Conservation (phyloP, 1,140 invertebrate species). For the Drosophila setifemur region DNA sequence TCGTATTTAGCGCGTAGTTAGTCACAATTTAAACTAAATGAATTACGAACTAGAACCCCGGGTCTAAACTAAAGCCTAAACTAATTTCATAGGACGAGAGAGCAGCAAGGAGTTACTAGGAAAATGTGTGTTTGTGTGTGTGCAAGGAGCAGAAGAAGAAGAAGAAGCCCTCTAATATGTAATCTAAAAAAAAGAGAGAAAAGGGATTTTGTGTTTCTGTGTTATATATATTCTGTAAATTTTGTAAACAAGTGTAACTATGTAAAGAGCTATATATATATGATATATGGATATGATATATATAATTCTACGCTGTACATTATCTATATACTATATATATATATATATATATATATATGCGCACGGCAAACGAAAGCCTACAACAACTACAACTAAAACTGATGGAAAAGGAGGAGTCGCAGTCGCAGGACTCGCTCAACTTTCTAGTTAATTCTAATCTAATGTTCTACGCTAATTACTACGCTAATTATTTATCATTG, state of each 20-base stretch:
- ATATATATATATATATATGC: conserved; percentile 22
- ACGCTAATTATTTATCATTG: conserved; percentile 15
- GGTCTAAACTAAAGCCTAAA: background rate
- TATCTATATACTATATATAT: conserved; percentile 8
- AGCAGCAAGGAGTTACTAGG: background rate
- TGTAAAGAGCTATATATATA: conserved; percentile 38
- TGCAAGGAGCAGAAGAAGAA: no score
- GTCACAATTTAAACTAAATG: conserved; percentile 78
- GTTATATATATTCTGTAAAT: conserved; percentile 11
- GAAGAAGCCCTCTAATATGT: no score
- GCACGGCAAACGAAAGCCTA: conserved; percentile 41
- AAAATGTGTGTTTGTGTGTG: background rate
- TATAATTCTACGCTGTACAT: conserved; percentile 1
- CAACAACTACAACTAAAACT: background rate
- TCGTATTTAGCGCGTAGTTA: conserved; percentile 69
- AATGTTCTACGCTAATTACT: conserved; percentile 50
- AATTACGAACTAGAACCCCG: conserved; percentile 43
- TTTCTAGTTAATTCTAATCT: conserved; percentile 62
- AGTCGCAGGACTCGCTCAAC: conserved; percentile 13
- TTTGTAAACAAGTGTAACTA: conserved; percentile 50
- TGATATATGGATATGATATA: conserved; percentile 12
- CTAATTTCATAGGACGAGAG: conserved; percentile 9
- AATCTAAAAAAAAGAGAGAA: no score
- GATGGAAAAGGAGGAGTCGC: background rate
- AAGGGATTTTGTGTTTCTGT: conserved; percentile 4